Conservation (phyloP, 2,797 vertebrate species). For the Pempheris klunzingeri region DNA sequence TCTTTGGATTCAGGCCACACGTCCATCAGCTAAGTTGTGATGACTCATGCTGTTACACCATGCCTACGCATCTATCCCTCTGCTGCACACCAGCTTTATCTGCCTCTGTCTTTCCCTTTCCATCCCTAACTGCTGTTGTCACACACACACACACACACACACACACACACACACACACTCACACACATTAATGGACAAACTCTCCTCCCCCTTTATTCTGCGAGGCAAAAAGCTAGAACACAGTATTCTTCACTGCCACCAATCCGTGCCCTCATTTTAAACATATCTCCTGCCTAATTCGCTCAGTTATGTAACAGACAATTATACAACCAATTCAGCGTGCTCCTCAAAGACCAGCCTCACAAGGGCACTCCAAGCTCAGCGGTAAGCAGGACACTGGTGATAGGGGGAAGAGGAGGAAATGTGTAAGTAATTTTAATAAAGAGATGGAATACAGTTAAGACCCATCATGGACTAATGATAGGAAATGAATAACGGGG, state of each 20-base stretch:
- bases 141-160: constrained; percentile 30
- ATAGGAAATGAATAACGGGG: constrained; percentile 69
- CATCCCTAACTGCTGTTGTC: constrained; percentile 53
- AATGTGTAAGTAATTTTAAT: constrained; percentile 70
- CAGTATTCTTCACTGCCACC: constrained; percentile 63
- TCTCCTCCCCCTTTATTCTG: constrained; percentile 57
- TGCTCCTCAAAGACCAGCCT: constrained; percentile 70
- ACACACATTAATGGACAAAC: constrained; percentile 43
- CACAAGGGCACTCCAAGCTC: constrained; percentile 73
- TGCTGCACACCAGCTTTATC: constrained; percentile 59
- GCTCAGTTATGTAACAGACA: constrained; percentile 79
- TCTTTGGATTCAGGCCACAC: constrained; percentile 64
- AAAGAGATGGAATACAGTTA: constrained; percentile 71
- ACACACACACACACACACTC: constrained; percentile 40
- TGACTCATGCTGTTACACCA: constrained; percentile 78
- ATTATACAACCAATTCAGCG: constrained; percentile 81
- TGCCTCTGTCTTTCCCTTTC: constrained; percentile 55
- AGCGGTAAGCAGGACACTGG: constrained; percentile 45
- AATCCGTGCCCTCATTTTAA: constrained; percentile 76
- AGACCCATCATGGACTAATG: constrained; percentile 71
- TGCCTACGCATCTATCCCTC: constrained; percentile 70
- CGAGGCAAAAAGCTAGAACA: constrained; percentile 63
- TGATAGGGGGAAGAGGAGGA: constrained; percentile 35
- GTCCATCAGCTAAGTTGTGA: constrained; percentile 71
- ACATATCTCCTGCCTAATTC: constrained; percentile 80